Conservation (phyloP, 2,888 invertebrate species). For the Allophyes oxyacanthae region DNA sequence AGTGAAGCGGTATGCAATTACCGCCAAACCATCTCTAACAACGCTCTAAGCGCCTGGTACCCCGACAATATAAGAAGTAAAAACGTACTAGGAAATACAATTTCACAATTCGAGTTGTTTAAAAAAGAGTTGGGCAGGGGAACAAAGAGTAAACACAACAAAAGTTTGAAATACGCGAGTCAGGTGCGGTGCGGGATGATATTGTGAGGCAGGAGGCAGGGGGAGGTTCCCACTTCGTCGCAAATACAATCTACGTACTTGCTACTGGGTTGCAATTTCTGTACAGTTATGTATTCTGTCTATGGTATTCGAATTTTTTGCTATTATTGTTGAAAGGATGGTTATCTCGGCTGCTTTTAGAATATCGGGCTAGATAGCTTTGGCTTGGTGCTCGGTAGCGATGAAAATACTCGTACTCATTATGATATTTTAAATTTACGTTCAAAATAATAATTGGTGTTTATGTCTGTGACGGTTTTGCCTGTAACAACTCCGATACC, state of each 20-base stretch:
- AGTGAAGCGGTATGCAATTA: background rate
- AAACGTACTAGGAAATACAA: conserved; percentile 21
- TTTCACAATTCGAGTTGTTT: conserved; percentile 26
- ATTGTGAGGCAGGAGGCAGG: conserved; percentile 48
- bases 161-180: conserved; percentile 53
- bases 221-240: conserved; percentile 35
- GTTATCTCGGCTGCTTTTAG: background rate
- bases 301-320: conserved; percentile 28
- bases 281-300: conserved; percentile 6
- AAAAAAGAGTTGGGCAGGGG: conserved; percentile 39
- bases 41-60: conserved; percentile 15
- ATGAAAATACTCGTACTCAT: no score
- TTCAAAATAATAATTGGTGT: no score
- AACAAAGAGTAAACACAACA: conserved; percentile 55
- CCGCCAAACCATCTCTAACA: conserved; percentile 6
- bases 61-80: conserved; percentile 4
- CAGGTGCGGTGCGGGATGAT: conserved; percentile 52
- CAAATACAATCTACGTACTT: conserved; percentile 50
- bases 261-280: conserved; percentile 21
- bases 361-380: no score
- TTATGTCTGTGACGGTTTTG: no score
- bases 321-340: background rate
- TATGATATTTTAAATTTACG: no score
- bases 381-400: no score
- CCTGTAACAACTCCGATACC: no score